These are phyloP conservation scores for Aleadryas rufinucha DNA, from an alignment of 2,113 vertebrate genomes.

Conservation along the genomic window DNA sequence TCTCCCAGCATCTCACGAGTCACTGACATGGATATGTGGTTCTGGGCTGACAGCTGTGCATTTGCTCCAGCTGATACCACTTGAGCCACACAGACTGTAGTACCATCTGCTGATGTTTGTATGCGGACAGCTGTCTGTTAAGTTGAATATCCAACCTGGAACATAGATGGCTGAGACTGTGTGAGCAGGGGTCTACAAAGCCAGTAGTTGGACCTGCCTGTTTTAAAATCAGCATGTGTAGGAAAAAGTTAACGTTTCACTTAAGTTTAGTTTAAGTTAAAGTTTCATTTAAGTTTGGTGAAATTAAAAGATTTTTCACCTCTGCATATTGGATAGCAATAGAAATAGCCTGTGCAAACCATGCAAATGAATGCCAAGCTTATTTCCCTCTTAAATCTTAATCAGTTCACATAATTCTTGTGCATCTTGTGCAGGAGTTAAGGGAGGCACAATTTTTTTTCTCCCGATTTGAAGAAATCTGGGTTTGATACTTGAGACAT, in stretches of 20 bases:
- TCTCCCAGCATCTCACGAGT: not conserved
- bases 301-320: not conserved
- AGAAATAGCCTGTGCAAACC: not conserved
- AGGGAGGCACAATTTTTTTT: not conserved
- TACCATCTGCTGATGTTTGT: not conserved
- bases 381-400: not conserved
- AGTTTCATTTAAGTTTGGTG: not conserved
- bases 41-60: not conserved
- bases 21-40: not conserved
- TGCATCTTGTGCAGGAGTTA: not conserved
- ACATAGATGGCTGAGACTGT: not conserved
- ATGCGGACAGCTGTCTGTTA: not conserved
- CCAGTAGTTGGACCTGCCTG: not conserved
- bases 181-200: not conserved
- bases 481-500: not conserved
- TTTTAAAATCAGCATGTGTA: not conserved
- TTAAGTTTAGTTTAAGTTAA: too few relatives aligned
- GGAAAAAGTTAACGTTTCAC: too few relatives aligned
- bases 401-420: not conserved
- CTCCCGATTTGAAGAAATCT: not conserved
- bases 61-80: not conserved
- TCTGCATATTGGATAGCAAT: not conserved
- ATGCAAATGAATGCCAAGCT: not conserved
- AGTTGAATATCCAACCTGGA: not conserved
- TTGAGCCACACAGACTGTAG: not conserved